Conservation (phyloP, 2,113 vertebrate genomes). For the Myrmecophaga tridactyla region DNA sequence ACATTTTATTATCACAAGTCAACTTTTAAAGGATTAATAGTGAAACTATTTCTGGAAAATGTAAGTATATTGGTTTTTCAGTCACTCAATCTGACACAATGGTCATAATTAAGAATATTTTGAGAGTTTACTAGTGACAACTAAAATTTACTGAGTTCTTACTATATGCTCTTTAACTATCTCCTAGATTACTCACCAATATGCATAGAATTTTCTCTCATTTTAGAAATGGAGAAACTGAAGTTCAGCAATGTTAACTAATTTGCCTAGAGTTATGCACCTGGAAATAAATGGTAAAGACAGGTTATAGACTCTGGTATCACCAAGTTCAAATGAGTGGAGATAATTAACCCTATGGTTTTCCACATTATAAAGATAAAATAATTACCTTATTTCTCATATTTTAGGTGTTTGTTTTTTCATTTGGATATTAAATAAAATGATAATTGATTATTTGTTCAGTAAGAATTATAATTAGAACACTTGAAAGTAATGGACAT, state of each 20-base stretch:
- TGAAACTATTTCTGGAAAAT: not conserved
- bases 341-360: not conserved
- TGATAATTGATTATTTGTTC: not conserved
- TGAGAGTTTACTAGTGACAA: not conserved
- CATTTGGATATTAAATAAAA: not conserved
- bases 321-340: not conserved
- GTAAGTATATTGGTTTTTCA: not conserved
- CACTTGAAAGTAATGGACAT: not conserved
- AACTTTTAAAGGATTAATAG: not conserved
- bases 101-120: not conserved
- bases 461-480: not conserved
- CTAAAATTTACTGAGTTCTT: not conserved
- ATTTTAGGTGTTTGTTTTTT: not conserved
- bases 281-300: not conserved
- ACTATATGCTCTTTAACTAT: not conserved
- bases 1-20: not conserved
- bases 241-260: no score
- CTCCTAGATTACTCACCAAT: not conserved
- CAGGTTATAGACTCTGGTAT: not conserved
- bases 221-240: not conserved
- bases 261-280: not conserved
- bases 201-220: not conserved
- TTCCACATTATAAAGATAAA: not conserved
- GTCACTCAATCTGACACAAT: not conserved
- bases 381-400: not conserved